Base-by-base conservation (phyloP, 2,113 vertebrate species). In the Daubentonia madagascariensis region DNA sequence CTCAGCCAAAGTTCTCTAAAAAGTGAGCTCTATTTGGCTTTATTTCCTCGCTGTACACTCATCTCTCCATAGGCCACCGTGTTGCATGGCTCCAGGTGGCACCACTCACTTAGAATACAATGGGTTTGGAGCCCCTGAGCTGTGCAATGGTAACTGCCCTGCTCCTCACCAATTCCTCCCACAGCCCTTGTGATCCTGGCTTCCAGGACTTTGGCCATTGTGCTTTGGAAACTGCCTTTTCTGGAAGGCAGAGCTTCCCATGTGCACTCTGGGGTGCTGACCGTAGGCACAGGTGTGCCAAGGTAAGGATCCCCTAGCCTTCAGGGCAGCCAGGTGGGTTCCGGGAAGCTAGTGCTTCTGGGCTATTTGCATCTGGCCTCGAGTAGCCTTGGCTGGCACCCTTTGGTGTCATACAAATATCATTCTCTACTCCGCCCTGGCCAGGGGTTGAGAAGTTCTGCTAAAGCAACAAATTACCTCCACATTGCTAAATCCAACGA, bases 401-500 rank as follows among this genome's bases (percentile, higher is more conserved):
- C 14, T 83, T 52, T 32, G 63, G 43, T 57, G 37, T 68, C 28
- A 59, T 2, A 59, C 25, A 43, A 35, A 6, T 45, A 43, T 43
- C 28, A 45, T 54, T 88, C 89, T 68, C 68, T 67, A 52, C 28
- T 61, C 50, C 61, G 12, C 48, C 8, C 2, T 52, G 50, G 35
- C 40, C 67, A 40, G 48, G 35, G 0, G 5, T 68, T 89, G 78
- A 93, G 50, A 43, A 30, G 59, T 59, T 22, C 61, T 89, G 61
- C 20, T 30, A 8, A 67, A 11, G 40, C 43, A 7, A 37, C 22
- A 23, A 23, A 70, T 68, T 32, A 28, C 32, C 32, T 85, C 35
- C 43, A 8, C 22, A 78, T 70, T 85, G 50, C 85, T 68, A 83
- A 83, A 89, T 87, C 25, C 37, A 73, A 54, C 63, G n/a, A 83